These are phyloP conservation scores for Phymanthus crucifer DNA, from an alignment of 92 coral and sea anemone species.

Conservation along the genomic window DNA sequence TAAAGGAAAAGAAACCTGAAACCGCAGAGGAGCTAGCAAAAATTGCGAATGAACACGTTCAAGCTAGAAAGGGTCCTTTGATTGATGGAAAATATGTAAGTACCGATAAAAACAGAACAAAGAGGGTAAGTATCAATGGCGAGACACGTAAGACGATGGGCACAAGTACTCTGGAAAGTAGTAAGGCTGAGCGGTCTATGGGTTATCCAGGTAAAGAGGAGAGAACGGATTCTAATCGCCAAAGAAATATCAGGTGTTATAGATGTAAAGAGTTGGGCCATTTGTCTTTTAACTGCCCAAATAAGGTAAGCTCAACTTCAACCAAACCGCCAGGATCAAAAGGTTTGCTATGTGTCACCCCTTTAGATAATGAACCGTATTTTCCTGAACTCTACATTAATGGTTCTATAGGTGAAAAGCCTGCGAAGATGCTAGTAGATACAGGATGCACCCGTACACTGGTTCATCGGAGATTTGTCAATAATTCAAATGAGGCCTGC, in stretches of 20 bases:
- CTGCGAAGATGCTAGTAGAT: constrained; percentile 26
- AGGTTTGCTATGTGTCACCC: constrained; percentile 30
- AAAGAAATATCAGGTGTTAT: not conserved
- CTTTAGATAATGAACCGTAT: not conserved
- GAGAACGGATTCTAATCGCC: not conserved
- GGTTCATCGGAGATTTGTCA: constrained; percentile 22
- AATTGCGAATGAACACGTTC: constrained; percentile 55
- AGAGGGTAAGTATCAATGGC: not conserved
- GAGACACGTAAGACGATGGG: not conserved
- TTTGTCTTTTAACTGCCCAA: constrained; percentile 14
- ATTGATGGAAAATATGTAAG: constrained; percentile 48
- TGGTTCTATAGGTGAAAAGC: constrained; percentile 12
- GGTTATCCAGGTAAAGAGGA: not conserved
- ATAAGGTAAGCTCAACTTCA: not conserved
- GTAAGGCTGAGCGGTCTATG: not conserved
- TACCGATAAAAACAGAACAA: constrained; percentile 9
- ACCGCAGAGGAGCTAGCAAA: constrained; percentile 56
- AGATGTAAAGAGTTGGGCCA: constrained; percentile 19
- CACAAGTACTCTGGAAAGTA: not conserved
- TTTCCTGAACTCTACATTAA: constrained; percentile 6
- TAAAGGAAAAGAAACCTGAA: constrained; percentile 46
- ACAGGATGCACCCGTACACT: constrained; percentile 26
- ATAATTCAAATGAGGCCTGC: not conserved
- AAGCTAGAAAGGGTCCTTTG: constrained; percentile 61
- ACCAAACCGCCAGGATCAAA: not conserved